Conservation (phyloP, 2,888 invertebrate species). For the Drosophila suboccidentalis region DNA sequence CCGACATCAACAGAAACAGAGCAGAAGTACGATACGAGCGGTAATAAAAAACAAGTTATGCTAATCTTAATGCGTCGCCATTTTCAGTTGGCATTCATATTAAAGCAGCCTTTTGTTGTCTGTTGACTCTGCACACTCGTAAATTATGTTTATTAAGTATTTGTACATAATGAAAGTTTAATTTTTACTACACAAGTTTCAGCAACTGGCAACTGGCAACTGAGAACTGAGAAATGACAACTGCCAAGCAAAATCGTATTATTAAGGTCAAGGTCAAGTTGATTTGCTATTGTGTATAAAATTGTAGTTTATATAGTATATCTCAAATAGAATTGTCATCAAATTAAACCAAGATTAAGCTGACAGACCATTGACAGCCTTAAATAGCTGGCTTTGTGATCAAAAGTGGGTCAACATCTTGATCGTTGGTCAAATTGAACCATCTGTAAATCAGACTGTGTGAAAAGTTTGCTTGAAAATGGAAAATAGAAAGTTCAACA, state of each 20-base stretch:
- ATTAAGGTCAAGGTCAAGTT: conserved; percentile 6
- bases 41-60: conserved; percentile 69
- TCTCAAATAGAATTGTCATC: background rate
- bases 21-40: conserved; percentile 24
- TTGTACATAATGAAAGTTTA: conserved; percentile 71
- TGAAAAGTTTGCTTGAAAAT: background rate
- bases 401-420: conserved; percentile 1
- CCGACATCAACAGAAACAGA: conserved; percentile 29
- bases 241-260: conserved; percentile 9
- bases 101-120: conserved; percentile 57
- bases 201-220: conserved; percentile 19
- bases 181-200: conserved; percentile 46
- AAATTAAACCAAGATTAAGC: background rate
- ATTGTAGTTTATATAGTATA: background rate
- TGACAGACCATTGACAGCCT: background rate
- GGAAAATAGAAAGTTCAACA: background rate
- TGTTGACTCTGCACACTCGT: conserved; percentile 41
- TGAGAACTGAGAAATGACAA: conserved; percentile 16
- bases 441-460: background rate
- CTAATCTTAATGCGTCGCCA: conserved; percentile 71
- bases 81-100: conserved; percentile 56
- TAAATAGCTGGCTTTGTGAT: background rate
- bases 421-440: background rate
- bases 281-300: background rate
- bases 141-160: conserved; percentile 76